Evolutionary conservation across 1,140 invertebrate genomes (phyloP).

Genomic region (Halictus rubicundus): DNA sequence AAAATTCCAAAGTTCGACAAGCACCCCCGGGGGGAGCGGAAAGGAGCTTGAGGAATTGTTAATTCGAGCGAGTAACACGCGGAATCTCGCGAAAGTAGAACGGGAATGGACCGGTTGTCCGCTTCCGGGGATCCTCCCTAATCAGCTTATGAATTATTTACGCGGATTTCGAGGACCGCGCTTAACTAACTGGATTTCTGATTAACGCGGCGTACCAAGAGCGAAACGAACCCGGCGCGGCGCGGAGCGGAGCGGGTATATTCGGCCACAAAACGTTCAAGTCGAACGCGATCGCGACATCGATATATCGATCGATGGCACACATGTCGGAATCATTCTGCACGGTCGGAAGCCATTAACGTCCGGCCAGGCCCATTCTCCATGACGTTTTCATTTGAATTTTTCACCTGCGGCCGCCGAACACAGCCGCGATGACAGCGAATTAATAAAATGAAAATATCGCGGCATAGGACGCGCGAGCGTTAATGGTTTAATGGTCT

Average conservation of each 20-base stretch:
- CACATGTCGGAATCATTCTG: too few relatives aligned
- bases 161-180: background rate
- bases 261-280: background rate
- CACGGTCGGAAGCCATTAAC: too few relatives aligned
- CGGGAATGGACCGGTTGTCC: background rate
- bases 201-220: slow-evolving; percentile 18
- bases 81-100: slow-evolving; percentile 10
- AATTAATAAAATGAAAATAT: too few relatives aligned
- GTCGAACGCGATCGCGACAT: background rate
- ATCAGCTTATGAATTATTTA: slow-evolving; percentile 53
- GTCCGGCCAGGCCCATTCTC: too few relatives aligned
- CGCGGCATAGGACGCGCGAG: too few relatives aligned
- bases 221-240: background rate
- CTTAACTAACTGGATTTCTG: slow-evolving; percentile 24
- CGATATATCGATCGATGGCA: background rate
- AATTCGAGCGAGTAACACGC: background rate
- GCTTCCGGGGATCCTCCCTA: slow-evolving; percentile 26
- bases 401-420: too few relatives aligned
- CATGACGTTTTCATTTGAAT: too few relatives aligned
- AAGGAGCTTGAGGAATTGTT: background rate
- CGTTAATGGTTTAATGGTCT: too few relatives aligned
- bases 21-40: background rate
- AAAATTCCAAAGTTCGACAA: background rate
- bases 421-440: too few relatives aligned
- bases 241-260: too few relatives aligned